Base-by-base conservation (phyloP, 2,113 vertebrate species). In the Chlorodrepanis virens region DNA sequence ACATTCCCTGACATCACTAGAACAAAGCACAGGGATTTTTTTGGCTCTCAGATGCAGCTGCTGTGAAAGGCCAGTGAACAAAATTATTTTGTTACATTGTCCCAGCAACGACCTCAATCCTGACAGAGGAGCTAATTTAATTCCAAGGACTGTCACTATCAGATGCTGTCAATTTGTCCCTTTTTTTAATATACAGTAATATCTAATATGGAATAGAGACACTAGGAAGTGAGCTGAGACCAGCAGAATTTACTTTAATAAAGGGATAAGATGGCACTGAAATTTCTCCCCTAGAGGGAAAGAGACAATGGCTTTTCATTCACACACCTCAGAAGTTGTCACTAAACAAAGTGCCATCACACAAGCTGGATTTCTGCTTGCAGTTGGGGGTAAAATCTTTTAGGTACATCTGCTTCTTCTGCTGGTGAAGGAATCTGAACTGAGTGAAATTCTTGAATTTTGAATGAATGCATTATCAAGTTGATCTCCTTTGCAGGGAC, bases 221-320 rank as follows among this genome's bases (percentile, higher is more conserved):
- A 74, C 54, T 31, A 47, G 63, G 70, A 94, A 94, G 81, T 85
- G 69, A 95, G 87, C 87, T 85, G 93, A 97, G 89, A 83, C 31
- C 63, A 96, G 93, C 92, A 88, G 83, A 97, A 96, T 93, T 94
- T 89, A 77, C 87, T 89, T 93, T 86, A 94, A 83, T 88, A 90
- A 93, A 83, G 71, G 74, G 44, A 54, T 56, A 74, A 82, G 61
- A 61, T 59, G 29, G 84, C 47, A 83, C 40, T 37, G 59, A 94
- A 91, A 83, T 87, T 71, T 95, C 31, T 69, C 42, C 78, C 75
- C 82, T 63, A 44, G 42, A 94, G 75, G 68, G 86, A 90, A 89
- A 65, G 39, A 76, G 53, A 83, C 31, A 5, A 23, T 14, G 11
- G 40, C 61, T 94, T 94, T 94, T 89, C 61, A 92, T 84, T 65